Evolutionary conservation across 2,888 invertebrate genomes (phyloP).

Genomic region (Hemicrepidius hirtus): DNA sequence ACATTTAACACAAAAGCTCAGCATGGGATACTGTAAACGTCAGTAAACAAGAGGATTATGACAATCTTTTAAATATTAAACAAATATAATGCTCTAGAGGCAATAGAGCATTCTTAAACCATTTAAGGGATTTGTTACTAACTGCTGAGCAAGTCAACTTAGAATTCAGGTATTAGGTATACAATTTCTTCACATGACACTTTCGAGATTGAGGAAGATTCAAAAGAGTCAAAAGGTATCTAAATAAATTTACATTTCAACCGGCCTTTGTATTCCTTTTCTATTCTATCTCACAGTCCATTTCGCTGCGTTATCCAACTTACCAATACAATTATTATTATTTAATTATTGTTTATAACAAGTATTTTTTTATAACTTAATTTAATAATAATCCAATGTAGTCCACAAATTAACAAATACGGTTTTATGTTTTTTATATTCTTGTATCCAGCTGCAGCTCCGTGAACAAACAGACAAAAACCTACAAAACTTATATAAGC

Average conservation of each 20-base stretch:
- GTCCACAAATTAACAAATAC: neutral
- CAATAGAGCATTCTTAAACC: slow-evolving; percentile 37
- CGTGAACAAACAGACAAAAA: slow-evolving; percentile 29
- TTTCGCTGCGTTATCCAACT: too few species aligned
- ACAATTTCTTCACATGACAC: slow-evolving; percentile 36
- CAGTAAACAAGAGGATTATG: slow-evolving; percentile 62
- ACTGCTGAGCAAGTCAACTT: slow-evolving; percentile 28
- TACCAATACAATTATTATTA: too few species aligned
- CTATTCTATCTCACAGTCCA: too few species aligned
- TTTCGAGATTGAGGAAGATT: slow-evolving; percentile 39
- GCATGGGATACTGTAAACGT: slow-evolving; percentile 56
- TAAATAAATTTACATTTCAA: neutral
- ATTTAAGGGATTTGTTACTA: slow-evolving; percentile 42
- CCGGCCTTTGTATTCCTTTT: too few species aligned
- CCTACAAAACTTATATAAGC: slow-evolving; percentile 42
- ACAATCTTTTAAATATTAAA: slow-evolving; percentile 61
- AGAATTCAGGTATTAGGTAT: slow-evolving; percentile 58
- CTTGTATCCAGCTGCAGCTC: neutral
- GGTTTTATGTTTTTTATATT: slow-evolving; percentile 7
- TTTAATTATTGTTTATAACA: too few species aligned
- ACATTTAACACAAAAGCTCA: slow-evolving; percentile 53
- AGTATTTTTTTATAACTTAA: too few species aligned
- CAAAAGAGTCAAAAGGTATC: slow-evolving; percentile 44
- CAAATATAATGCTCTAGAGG: slow-evolving; percentile 42
- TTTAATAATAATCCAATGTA: neutral